A percentile compares a stretch with the other conserved stretches of the same genome.
These are phyloP conservation scores for Microplitis deprimator DNA, from an alignment of 2,888 invertebrate genomes.

Conservation along the genomic window DNA sequence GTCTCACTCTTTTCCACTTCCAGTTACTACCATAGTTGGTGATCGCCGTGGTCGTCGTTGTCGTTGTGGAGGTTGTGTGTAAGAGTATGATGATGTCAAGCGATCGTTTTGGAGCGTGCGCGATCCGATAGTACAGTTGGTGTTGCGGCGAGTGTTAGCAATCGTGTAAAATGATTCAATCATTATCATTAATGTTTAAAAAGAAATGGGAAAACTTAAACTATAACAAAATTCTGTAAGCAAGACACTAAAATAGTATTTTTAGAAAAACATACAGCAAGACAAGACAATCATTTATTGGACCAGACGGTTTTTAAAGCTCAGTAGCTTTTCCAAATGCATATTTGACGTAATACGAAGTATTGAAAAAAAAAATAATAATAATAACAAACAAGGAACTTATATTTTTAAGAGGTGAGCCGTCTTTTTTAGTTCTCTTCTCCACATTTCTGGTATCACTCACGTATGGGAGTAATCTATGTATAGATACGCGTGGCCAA, in stretches of 20 bases:
- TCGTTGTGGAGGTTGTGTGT: not conserved
- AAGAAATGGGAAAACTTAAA: conserved; percentile 26
- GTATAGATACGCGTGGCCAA: conserved; percentile 25
- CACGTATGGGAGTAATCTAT: conserved; percentile 26
- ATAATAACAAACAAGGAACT: not conserved
- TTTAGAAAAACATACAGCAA: not conserved
- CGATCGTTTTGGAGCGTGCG: conserved; percentile 56
- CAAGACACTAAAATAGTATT: conserved; percentile 1
- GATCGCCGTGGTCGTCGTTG: conserved; percentile 31
- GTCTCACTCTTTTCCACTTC: conserved; percentile 34
- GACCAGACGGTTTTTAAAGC: not conserved
- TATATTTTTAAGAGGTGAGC: conserved; percentile 27
- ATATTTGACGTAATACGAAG: not conserved
- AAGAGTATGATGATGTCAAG: conserved; percentile 46
- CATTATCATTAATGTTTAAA: not conserved
- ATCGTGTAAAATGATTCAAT: conserved; percentile 37
- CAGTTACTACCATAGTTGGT: conserved; percentile 47
- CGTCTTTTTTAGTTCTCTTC: conserved; percentile 20
- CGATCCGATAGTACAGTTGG: conserved; percentile 49
- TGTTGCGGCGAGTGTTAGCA: conserved; percentile 50
- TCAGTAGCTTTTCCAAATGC: not conserved
- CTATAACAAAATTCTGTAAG: not conserved
- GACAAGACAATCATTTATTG: conserved; percentile 10
- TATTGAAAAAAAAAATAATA: not conserved
- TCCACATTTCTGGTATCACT: conserved; percentile 16